Conservation (phyloP, 2,113 vertebrate genomes). For the Arothron firmamentum region DNA sequence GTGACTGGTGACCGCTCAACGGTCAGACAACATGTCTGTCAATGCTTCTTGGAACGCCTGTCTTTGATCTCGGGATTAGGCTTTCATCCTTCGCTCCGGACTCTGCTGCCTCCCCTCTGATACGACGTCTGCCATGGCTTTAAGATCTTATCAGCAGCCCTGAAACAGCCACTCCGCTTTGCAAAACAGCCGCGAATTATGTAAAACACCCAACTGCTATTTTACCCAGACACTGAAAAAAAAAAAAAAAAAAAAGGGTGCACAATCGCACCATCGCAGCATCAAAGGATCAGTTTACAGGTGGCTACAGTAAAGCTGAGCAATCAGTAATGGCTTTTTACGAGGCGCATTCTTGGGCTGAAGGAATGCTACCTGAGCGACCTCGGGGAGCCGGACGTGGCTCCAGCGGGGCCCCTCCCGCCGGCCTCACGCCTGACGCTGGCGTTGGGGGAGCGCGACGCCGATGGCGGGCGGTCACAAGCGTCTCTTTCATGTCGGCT, state of each 20-base stretch:
- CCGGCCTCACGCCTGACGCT: not conserved
- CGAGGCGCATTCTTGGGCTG: slow-evolving; percentile 23
- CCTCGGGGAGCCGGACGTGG: slow-evolving; percentile 7
- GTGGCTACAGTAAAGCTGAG: slow-evolving; percentile 12
- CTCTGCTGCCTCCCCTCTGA: slow-evolving; percentile 45
- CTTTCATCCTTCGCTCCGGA: slow-evolving; percentile 51
- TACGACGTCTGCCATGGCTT: slow-evolving; percentile 43
- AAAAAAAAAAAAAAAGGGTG: too few species aligned
- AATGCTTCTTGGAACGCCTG: slow-evolving; percentile 52
- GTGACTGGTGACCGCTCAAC: not conserved
- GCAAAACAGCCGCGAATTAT: slow-evolving; percentile 2
- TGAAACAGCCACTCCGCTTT: slow-evolving; percentile 3
- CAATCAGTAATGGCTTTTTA: slow-evolving; percentile 34
- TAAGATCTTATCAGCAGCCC: slow-evolving; percentile 39
- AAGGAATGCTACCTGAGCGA: slow-evolving; percentile 22
- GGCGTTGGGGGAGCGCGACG: too few species aligned
- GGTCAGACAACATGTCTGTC: slow-evolving; percentile 25
- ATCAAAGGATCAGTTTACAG: slow-evolving; percentile 38
- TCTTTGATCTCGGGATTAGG: slow-evolving; percentile 69
- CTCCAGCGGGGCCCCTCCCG: slow-evolving; percentile 10
- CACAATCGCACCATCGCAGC: not conserved
- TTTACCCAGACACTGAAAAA: too few species aligned
- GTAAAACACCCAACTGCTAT: not conserved
- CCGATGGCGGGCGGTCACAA: not conserved
- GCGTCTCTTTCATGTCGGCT: not conserved